Base-by-base conservation (phyloP, 2,113 vertebrate species). In the Rattus rattus region DNA sequence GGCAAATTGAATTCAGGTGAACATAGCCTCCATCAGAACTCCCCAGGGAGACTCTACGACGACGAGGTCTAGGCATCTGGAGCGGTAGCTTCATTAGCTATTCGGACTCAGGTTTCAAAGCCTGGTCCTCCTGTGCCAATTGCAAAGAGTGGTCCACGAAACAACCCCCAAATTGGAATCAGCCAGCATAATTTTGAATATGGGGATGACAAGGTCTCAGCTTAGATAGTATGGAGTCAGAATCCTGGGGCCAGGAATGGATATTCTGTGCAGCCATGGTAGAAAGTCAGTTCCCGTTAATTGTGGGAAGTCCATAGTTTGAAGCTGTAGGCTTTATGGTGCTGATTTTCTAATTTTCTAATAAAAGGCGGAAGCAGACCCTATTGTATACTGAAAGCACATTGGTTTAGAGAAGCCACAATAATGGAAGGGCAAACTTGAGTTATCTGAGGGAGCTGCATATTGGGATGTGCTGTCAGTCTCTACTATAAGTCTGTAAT, bases 1-100 rank as follows among this genome's bases (percentile, higher is more conserved):
- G 7, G 16, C 65, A 92, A 5, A 91, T 86, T 85, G 72, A 61
- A 67, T 95, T 87, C 95, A 63, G 70, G 33, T 56, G 65, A 88
- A 56, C 39, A 67, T 52, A 65, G 86, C 39, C 19, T 65, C 1
- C 4, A 26, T 70, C 59, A 73, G 65, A 88, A 56, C 91, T 70
- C 54, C 65, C 91, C 47, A 9, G 91, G 75, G 77, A 43, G 61
- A 70, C 0, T 54, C 63, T 90, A 75, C 59, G 49, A 75, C 59
- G 49, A 49, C 5, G 11, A 49, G 70, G 69, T 80, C 20, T 26
- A 49, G 63, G 67, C 1, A 0, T 70, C 75, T 70, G 13, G 26
- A 69, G 30, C 17, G 5, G 80, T n/a, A 16, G 69, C 63, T 88
- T 93, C 19, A 1, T 90, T 52, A 63, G 94, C 69, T 75, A 65